These are phyloP conservation scores for Talpa occidentalis DNA, from an alignment of 2,113 vertebrate species.

Conservation along the genomic window DNA sequence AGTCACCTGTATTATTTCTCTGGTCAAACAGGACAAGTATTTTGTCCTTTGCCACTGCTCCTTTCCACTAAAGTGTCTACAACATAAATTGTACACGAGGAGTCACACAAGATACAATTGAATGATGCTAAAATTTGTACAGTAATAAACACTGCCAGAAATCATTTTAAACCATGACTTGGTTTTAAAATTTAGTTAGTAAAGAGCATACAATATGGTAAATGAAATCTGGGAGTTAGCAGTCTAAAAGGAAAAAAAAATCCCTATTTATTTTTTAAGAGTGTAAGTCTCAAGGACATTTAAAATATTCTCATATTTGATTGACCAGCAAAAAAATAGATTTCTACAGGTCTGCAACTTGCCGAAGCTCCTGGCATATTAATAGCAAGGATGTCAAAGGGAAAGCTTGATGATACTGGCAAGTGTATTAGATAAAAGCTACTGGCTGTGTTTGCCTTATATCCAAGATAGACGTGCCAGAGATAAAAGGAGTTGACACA, in stretches of 20 bases:
- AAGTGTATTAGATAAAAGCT: slow-evolving; percentile 19
- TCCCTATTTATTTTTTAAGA: not conserved
- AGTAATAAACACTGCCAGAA: not conserved
- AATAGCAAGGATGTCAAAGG: slow-evolving; percentile 22
- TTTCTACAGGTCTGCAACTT: not conserved
- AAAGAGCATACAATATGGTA: not conserved
- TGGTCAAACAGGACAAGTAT: not conserved
- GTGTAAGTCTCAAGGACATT: not conserved
- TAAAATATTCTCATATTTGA: not conserved
- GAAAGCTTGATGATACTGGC: not conserved
- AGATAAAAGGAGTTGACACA: slow-evolving; percentile 46
- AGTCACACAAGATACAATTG: not conserved
- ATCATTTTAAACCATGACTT: not conserved
- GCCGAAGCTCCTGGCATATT: not conserved
- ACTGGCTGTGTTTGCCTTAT: not conserved
- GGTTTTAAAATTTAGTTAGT: not conserved
- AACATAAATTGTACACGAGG: not conserved
- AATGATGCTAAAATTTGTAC: not conserved
- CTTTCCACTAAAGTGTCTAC: not conserved
- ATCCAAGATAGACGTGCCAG: not conserved
- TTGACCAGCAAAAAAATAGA: not conserved
- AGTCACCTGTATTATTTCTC: not conserved
- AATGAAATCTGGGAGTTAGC: not conserved
- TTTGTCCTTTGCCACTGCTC: not conserved
- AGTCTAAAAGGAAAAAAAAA: not conserved